These are phyloP conservation scores for Amblyopsis hoosieri DNA, from an alignment of 2,797 vertebrate genomes.

Conservation along the genomic window DNA sequence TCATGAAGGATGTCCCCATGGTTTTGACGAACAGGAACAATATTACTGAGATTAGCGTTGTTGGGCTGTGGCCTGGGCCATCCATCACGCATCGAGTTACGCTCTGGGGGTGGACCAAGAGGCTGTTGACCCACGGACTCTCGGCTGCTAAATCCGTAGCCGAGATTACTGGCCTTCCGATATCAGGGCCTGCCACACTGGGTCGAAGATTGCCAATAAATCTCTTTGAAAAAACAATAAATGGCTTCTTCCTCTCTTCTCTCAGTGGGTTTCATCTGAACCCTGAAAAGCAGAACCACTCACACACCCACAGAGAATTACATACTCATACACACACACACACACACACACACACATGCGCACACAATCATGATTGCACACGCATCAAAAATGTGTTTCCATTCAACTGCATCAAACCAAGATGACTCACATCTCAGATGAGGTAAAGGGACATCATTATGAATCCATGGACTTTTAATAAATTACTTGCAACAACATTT, in stretches of 20 bases:
- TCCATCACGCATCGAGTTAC: constrained; percentile 20
- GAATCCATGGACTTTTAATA: not conserved
- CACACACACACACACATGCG: not conserved
- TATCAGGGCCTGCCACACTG: constrained; percentile 43
- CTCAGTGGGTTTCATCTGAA: constrained; percentile 50
- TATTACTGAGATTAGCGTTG: constrained; percentile 5
- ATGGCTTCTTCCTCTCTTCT: constrained; percentile 40
- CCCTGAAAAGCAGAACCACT: constrained; percentile 37
- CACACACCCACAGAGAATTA: constrained; percentile 25
- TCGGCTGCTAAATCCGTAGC: constrained; percentile 46
- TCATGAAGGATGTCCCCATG: not conserved
- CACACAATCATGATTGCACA: not conserved
- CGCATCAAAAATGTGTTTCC: too few species aligned
- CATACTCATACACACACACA: constrained; percentile 1
- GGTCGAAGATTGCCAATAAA: constrained; percentile 64
- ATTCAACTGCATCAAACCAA: too few species aligned
- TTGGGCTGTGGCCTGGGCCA: constrained; percentile 11
- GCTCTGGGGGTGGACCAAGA: constrained; percentile 22
- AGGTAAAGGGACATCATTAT: not conserved
- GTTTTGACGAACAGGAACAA: constrained; percentile 11
- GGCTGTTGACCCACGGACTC: constrained; percentile 48
- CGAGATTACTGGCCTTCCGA: constrained; percentile 52
- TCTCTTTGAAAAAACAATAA: constrained; percentile 62
- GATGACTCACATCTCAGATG: not conserved
- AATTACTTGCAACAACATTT: not conserved